These are phyloP conservation scores for Dilophus febrilis DNA, from an alignment of 2,888 invertebrate species.

Conservation along the genomic window DNA sequence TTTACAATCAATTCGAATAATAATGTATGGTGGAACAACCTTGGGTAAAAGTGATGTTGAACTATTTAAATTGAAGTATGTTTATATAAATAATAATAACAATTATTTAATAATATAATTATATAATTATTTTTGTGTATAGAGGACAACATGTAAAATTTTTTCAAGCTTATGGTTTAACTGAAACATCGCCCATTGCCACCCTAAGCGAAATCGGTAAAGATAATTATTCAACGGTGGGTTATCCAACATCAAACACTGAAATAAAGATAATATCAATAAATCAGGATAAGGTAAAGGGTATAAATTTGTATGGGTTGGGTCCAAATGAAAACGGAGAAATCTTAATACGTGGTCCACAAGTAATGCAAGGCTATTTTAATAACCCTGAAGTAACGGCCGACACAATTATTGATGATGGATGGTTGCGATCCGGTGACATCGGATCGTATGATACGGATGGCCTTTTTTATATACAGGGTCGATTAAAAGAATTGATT, in stretches of 20 bases:
- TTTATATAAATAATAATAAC: background rate
- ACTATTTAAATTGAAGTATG: constrained; percentile 23
- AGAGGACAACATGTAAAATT: constrained; percentile 12
- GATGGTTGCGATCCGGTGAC: constrained; percentile 62
- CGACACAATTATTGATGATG: constrained; percentile 45
- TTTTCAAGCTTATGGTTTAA: constrained; percentile 49
- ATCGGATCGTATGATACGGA: constrained; percentile 44
- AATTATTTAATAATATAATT: no score
- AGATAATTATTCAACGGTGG: constrained; percentile 29
- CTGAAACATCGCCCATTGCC: constrained; percentile 49
- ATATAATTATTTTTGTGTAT: no score
- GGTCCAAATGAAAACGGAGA: constrained; percentile 51
- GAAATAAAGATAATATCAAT: constrained; percentile 39
- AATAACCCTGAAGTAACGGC: constrained; percentile 56
- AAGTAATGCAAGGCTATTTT: constrained; percentile 66
- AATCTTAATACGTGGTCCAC: constrained; percentile 56
- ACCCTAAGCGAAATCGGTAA: constrained; percentile 24
- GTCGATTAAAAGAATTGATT: constrained; percentile 67
- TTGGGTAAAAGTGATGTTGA: constrained; percentile 24
- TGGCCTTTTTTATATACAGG: constrained; percentile 49
- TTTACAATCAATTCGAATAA: constrained; percentile 15
- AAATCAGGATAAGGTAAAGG: constrained; percentile 26
- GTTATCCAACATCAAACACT: constrained; percentile 43
- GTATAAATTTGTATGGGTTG: constrained; percentile 27
- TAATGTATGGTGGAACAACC: constrained; percentile 28